A percentile compares a stretch with the other conserved stretches of the same genome.
Conservation (phyloP, 2,797 vertebrate genomes). For the Gadopsis bispinosus region DNA sequence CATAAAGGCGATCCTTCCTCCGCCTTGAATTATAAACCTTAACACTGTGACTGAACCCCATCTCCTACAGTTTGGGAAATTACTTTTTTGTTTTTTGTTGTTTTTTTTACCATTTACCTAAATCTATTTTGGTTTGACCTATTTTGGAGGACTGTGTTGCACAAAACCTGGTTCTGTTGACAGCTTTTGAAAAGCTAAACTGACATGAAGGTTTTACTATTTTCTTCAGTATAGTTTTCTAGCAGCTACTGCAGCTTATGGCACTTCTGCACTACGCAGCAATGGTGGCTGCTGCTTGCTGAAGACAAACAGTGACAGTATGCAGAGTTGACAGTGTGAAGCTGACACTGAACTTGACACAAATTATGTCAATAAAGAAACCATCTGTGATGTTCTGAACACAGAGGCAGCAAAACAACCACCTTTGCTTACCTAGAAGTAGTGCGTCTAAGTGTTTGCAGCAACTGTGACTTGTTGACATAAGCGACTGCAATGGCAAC, state of each 20-base stretch:
- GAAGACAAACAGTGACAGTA: conserved; percentile 4
- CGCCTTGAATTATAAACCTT: not conserved
- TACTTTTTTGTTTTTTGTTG: not conserved
- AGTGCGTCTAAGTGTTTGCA: not conserved
- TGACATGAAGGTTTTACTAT: conserved; percentile 8
- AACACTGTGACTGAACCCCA: not conserved
- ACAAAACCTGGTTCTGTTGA: not conserved
- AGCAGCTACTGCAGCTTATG: not conserved
- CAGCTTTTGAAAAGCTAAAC: conserved; percentile 2
- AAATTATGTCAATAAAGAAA: conserved; percentile 12
- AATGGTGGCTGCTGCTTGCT: not conserved
- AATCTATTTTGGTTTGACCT: not conserved
- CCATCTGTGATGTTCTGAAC: not conserved
- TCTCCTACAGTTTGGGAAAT: not conserved
- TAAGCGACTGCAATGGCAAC: conserved; percentile 23
- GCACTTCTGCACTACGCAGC: not conserved
- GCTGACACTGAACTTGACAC: conserved; percentile 1
- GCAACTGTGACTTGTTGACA: conserved; percentile 25
- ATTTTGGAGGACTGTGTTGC: not conserved
- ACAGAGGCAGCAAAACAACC: not conserved
- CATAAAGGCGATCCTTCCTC: not conserved
- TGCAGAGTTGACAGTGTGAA: not conserved
- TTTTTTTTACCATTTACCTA: not conserved
- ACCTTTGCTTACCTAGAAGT: not conserved
- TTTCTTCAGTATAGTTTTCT: not conserved